These are phyloP conservation scores for Dryadula phaetusa DNA, from an alignment of 2,888 invertebrate species.

Conservation along the genomic window DNA sequence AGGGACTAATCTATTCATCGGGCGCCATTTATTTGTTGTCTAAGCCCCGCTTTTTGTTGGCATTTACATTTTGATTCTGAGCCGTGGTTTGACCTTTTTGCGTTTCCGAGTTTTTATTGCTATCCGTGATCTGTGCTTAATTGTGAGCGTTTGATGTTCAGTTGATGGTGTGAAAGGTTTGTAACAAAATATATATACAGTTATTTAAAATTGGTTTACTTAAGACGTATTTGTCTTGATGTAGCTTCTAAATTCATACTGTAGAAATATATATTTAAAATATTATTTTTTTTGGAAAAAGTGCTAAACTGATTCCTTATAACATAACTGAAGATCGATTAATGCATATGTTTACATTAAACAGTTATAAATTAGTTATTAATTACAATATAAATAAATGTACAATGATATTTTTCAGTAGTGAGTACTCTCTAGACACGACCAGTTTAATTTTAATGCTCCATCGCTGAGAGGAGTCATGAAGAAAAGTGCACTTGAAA, in stretches of 20 bases:
- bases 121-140: constrained; percentile 27
- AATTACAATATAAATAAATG: too few species aligned
- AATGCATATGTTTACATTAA: too few species aligned
- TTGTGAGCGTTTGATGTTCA: constrained; percentile 7
- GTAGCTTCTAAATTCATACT: too few species aligned
- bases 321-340: too few species aligned
- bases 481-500: constrained; percentile 15
- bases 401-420: constrained; percentile 10
- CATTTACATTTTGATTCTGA: constrained; percentile 54
- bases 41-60: constrained; percentile 50
- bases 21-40: constrained; percentile 54
- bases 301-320: too few species aligned
- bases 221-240: too few species aligned
- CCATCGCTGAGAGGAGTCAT: not conserved
- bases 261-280: too few species aligned
- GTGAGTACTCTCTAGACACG: not conserved
- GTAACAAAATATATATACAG: not conserved
- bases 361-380: too few species aligned
- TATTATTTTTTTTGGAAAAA: too few species aligned
- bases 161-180: not conserved
- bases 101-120: constrained; percentile 37
- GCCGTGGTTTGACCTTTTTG: constrained; percentile 39
- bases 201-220: not conserved
- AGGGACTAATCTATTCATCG: constrained; percentile 61
- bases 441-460: constrained; percentile 18